A percentile compares a stretch with the other conserved stretches of the same genome.
phyloP scores from a whole-genome alignment of 2,797 vertebrate species.

The Pogoniulus pusillus region DNA sequence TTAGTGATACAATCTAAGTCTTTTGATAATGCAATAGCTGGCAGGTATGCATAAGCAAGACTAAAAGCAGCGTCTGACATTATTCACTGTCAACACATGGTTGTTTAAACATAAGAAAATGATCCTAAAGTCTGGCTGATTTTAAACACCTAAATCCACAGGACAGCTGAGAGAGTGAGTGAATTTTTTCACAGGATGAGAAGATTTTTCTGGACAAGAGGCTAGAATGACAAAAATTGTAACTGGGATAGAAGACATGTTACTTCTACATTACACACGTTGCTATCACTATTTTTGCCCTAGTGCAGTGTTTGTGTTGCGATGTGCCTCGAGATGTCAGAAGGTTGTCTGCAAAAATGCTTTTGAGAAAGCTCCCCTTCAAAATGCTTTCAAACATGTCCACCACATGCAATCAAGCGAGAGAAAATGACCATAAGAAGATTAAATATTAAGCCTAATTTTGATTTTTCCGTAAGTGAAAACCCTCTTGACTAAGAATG shows the following conservation, averaged over 20 bases:
- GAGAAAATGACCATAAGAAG: background rate
- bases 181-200: background rate
- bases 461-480: background rate
- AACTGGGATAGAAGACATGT: background rate
- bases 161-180: background rate
- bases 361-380: background rate
- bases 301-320: background rate
- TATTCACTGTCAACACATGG: background rate
- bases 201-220: background rate
- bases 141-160: background rate
- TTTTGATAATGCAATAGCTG: slow-evolving; percentile 52
- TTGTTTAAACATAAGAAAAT: slow-evolving; percentile 17
- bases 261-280: background rate
- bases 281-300: background rate
- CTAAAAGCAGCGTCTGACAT: background rate
- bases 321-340: background rate
- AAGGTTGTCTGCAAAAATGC: background rate
- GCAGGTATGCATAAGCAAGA: slow-evolving; percentile 38
- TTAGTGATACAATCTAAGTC: slow-evolving; percentile 18
- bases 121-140: background rate
- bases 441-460: background rate
- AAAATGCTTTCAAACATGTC: background rate
- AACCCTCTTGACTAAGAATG: background rate
- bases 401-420: background rate
- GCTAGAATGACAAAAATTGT: background rate